phyloP scores from a whole-genome alignment of 2,797 vertebrate genomes.

The Heteromormyrus szaboi region DNA sequence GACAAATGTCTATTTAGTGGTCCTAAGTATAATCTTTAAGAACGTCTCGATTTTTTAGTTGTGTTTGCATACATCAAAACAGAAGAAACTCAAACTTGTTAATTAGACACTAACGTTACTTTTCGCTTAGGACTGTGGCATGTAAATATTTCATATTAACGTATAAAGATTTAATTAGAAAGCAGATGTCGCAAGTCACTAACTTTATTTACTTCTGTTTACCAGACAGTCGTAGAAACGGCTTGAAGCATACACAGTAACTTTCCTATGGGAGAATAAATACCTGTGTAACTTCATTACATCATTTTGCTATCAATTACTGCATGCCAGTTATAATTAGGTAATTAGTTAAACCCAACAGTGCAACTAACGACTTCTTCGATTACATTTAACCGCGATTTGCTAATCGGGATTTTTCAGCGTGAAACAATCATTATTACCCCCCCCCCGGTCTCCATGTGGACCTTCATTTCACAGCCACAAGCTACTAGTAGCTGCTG shows the following conservation, averaged over 20 bases:
- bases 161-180: not conserved
- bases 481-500: not conserved
- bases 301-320: not conserved
- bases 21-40: not conserved
- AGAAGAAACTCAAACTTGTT: not conserved
- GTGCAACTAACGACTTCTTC: slow-evolving; percentile 1
- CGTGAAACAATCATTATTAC: not conserved
- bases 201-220: not conserved
- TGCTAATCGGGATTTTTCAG: not conserved
- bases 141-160: not conserved
- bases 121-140: not conserved
- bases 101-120: not conserved
- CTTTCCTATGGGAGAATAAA: not conserved
- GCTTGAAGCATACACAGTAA: not conserved
- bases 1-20: not conserved
- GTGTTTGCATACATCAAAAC: not conserved
- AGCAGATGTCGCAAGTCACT: not conserved
- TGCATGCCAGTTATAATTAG: slow-evolving; percentile 1
- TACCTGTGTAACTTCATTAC: not conserved
- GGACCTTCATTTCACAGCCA: not conserved
- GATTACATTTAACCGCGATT: not conserved
- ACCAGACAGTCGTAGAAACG: not conserved
- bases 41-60: not conserved
- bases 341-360: slow-evolving; percentile 2
- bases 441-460: not conserved